Evolutionary conservation across 2,113 vertebrate genomes (phyloP), one percentile per base, ranked within the genome.

Genomic region (Cephalopterus ornatus): DNA sequence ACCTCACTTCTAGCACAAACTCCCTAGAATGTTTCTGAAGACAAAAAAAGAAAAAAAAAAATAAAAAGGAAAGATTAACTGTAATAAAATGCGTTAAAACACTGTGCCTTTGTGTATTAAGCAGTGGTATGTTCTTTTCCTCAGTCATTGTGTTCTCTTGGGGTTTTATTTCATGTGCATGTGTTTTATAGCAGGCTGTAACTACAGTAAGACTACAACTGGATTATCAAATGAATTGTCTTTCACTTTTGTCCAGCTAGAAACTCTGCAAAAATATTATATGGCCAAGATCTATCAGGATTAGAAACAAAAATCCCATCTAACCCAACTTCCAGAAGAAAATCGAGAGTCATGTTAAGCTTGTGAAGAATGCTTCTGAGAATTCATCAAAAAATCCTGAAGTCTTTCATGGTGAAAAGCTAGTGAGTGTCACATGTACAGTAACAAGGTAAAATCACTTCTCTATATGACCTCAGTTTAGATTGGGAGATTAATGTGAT

Each of bases 291-390:
- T 73, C 12, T 56, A 28, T 6, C 27, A 88, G 49, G 23, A 53
- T 33, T 79, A 72, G 35, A 53, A 85, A 37, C 15, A 55, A 50
- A 14, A 65, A 39, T 50, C 12, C 11, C 12, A 58, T 18, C 20
- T 41, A 65, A 44, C 11, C 2, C 17, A 56, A 1, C 14, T 58
- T 77, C 28, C 24, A 70, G 35, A 67, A 50, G 35, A 83, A 84
- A 86, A 66, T 16, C 0, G 0, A 0, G 3, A 61, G 27, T 28
- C 0, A 2, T 19, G 0, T 35, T 66, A 44, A 74, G 7, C 16
- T 66, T 66, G 53, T 44, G 39, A 80, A 71, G 50, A 66, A 65
- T 41, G 17, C 14, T 65, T 53, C 39, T 42, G 46, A 67, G 46
- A 80, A n/a, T 74, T 83, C 53, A 39, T 26, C 30, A 44, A 47